Percentiles rank a stretch among this genome's conserved stretches.
These are phyloP conservation scores for Catocala nupta DNA, from an alignment of 2,888 invertebrate genomes.

Conservation along the genomic window DNA sequence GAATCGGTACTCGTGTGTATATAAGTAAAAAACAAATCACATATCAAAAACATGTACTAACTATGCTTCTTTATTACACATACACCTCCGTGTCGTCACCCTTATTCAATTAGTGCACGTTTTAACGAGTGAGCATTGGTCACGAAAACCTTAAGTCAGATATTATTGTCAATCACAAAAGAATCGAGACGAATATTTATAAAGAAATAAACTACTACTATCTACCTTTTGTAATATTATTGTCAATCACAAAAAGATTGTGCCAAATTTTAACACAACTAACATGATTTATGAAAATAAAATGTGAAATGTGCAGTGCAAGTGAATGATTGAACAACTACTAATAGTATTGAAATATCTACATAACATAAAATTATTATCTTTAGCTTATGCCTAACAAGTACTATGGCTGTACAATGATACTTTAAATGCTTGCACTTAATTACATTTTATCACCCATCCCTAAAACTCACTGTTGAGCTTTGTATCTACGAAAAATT, in stretches of 20 bases:
- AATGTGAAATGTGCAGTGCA: constrained; percentile 1
- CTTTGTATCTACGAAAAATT: neutral
- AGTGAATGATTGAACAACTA: neutral
- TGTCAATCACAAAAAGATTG: constrained; percentile 19
- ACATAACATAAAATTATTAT: neutral
- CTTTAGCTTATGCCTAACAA: neutral
- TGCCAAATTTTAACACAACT: constrained; percentile 1
- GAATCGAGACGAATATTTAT: neutral
- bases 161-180: constrained; percentile 55
- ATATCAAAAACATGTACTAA: no score
- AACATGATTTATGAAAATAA: neutral
- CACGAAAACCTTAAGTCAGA: constrained; percentile 47
- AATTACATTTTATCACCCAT: constrained; percentile 11
- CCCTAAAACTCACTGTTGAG: constrained; percentile 2
- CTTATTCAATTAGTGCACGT: constrained; percentile 45
- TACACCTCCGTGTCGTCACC: neutral
- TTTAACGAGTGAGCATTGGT: constrained; percentile 64
- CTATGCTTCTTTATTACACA: neutral
- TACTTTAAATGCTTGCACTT: constrained; percentile 8
- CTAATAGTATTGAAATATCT: neutral
- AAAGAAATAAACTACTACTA: neutral
- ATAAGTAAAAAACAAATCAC: no score
- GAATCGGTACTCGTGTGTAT: no score
- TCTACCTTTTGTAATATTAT: constrained; percentile 10
- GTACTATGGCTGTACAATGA: constrained; percentile 21